Conservation (phyloP, 2,797 vertebrate genomes). For the Threskiornis aethiopicus region DNA sequence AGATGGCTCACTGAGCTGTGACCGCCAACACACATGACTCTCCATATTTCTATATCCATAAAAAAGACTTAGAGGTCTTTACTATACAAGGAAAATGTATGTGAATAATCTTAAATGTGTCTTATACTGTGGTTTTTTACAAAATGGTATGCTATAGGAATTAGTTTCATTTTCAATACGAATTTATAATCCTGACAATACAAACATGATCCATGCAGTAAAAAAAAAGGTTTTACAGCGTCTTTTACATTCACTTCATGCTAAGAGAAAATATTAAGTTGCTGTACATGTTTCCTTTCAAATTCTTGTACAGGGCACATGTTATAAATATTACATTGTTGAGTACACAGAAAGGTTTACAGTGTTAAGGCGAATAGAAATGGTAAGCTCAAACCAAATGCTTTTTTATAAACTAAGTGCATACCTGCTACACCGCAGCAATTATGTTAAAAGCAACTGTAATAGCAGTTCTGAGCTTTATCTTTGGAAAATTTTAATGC, state of each 20-base stretch:
- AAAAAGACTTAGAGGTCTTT: conserved; percentile 1
- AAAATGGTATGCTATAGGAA: neutral
- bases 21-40: neutral
- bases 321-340: neutral
- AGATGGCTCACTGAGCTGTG: conserved; percentile 24
- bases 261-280: neutral
- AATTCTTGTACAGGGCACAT: neutral
- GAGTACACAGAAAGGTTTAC: neutral
- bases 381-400: neutral
- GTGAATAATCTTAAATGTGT: neutral
- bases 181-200: neutral
- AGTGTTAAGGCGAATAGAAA: neutral
- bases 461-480: neutral
- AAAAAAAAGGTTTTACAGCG: neutral
- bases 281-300: neutral
- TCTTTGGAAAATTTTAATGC: neutral
- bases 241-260: neutral
- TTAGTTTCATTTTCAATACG: neutral
- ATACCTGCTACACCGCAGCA: neutral
- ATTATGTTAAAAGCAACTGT: neutral
- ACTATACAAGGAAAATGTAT: conserved; percentile 4
- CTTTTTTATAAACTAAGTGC: neutral
- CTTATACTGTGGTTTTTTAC: neutral
- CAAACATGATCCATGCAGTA: neutral
- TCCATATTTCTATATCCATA: neutral